Evolutionary conservation across 2,888 invertebrate genomes (phyloP).

Genomic region (Agrotis clavis): DNA sequence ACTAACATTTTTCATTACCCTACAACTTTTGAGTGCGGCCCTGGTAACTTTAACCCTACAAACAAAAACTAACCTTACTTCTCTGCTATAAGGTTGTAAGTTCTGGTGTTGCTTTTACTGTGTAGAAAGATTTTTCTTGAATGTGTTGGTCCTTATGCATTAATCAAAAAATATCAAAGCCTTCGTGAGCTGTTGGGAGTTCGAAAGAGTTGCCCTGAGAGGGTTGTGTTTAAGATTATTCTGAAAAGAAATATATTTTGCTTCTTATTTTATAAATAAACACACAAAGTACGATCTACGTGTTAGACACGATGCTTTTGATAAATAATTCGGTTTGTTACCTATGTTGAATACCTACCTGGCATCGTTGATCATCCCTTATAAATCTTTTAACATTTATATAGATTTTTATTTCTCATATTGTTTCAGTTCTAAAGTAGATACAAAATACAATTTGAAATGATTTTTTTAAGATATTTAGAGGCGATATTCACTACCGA

Average conservation of each 20-base stretch:
- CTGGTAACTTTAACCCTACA: constrained; percentile 41
- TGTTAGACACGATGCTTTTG: background rate
- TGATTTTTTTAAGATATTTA: too few relatives aligned
- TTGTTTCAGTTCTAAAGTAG: too few relatives aligned
- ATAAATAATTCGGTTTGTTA: background rate
- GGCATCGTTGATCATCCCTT: too few relatives aligned
- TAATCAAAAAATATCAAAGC: constrained; percentile 67
- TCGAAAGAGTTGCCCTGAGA: constrained; percentile 54
- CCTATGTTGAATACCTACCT: too few relatives aligned
- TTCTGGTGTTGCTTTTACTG: background rate
- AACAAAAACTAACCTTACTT: constrained; percentile 48
- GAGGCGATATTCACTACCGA: too few relatives aligned
- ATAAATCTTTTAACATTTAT: background rate
- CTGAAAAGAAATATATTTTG: constrained; percentile 23
- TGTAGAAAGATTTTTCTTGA: constrained; percentile 60
- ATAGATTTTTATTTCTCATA: background rate
- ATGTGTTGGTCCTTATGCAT: constrained; percentile 59
- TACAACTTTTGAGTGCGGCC: constrained; percentile 72
- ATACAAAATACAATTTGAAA: too few relatives aligned
- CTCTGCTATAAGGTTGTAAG: constrained; percentile 15
- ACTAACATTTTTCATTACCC: constrained; percentile 86
- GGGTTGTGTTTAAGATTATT: constrained; percentile 45
- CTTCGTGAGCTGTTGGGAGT: constrained; percentile 54
- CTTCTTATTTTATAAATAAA: constrained; percentile 28
- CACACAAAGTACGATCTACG: background rate